These are phyloP conservation scores for Matsumurasca onukii DNA, from an alignment of 1,140 invertebrate species.

Conservation along the genomic window DNA sequence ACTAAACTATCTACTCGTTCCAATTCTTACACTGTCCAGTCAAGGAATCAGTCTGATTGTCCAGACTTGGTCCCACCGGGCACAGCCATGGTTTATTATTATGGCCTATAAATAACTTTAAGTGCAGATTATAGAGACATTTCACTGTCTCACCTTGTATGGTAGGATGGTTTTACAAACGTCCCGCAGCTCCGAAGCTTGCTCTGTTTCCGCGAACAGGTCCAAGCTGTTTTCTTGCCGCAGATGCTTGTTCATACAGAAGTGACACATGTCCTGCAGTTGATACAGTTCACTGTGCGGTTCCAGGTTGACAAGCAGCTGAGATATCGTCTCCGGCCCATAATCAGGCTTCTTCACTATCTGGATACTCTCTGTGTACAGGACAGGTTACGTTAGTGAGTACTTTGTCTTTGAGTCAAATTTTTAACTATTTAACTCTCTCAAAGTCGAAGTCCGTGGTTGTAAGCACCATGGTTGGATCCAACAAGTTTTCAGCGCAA, in stretches of 20 bases:
- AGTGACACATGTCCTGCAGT: neutral
- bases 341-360: neutral
- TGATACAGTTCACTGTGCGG: neutral
- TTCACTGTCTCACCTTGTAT: neutral
- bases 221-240: neutral
- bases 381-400: too few species aligned
- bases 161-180: neutral
- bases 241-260: neutral
- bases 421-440: too few species aligned
- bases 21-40: too few species aligned
- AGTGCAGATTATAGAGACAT: neutral
- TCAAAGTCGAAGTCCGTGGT: too few species aligned
- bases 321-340: neutral
- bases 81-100: too few species aligned
- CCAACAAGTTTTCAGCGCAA: too few species aligned
- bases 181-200: neutral
- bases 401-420: too few species aligned
- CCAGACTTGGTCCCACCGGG: too few species aligned
- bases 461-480: too few species aligned
- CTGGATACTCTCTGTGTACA: neutral
- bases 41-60: too few species aligned
- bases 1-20: too few species aligned
- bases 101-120: neutral
- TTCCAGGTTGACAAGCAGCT: neutral
- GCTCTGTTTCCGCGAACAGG: neutral